Percentiles rank a stretch among this genome's conserved stretches.
These are phyloP conservation scores for Arnoldichthys spilopterus DNA, from an alignment of 2,797 vertebrate genomes.

Conservation along the genomic window DNA sequence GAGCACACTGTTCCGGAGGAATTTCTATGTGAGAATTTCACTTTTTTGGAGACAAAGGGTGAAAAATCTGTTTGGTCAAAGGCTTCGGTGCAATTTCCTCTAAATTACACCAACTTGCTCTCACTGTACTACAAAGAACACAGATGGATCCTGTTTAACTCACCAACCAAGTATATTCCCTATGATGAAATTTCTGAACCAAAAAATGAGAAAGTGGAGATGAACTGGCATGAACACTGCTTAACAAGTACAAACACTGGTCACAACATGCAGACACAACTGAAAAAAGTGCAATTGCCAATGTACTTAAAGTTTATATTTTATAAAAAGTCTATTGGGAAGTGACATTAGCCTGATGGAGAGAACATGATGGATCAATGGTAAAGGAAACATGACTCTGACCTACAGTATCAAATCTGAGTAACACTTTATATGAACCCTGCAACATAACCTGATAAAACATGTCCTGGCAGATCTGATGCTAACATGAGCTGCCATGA, in stretches of 20 bases:
- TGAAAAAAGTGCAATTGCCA: conserved; percentile 68
- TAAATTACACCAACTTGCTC: conserved; percentile 29
- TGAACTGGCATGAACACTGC: conserved; percentile 11
- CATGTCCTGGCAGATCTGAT: too few relatives aligned
- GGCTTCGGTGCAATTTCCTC: conserved; percentile 31
- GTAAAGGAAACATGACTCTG: neutral
- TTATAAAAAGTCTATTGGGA: conserved; percentile 50
- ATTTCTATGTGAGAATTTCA: conserved; percentile 37
- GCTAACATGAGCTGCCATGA: too few relatives aligned
- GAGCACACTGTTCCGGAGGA: conserved; percentile 42
- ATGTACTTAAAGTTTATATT: conserved; percentile 67
- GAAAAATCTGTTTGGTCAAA: conserved; percentile 13
- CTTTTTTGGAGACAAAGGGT: conserved; percentile 14
- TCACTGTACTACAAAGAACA: conserved; percentile 27
- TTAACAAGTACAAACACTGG: conserved; percentile 33
- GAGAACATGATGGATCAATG: conserved; percentile 29
- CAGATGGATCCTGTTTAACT: conserved; percentile 21
- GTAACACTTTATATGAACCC: too few relatives aligned
- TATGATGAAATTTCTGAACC: conserved; percentile 19
- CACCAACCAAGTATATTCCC: conserved; percentile 24
- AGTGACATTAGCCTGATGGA: conserved; percentile 40
- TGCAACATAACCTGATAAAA: too few relatives aligned
- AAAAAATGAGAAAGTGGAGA: conserved; percentile 43
- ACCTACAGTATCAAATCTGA: too few relatives aligned
- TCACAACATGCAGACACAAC: conserved; percentile 23